These are phyloP conservation scores for Parapristionchus giblindavisi DNA, from an alignment of 2,888 invertebrate genomes.

Conservation along the genomic window DNA sequence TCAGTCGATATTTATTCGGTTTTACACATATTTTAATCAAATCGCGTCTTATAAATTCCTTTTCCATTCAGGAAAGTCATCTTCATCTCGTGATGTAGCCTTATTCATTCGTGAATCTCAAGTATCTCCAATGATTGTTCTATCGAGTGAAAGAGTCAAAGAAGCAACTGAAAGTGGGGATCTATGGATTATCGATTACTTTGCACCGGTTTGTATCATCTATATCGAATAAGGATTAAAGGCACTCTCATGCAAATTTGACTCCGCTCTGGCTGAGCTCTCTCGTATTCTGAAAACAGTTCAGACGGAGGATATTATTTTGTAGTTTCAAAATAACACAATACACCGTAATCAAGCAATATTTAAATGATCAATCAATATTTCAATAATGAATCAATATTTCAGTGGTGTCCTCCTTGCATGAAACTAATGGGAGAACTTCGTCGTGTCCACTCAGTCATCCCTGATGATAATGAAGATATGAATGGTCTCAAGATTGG, in stretches of 20 bases:
- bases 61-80: slow-evolving; percentile 71
- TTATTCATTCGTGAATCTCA: slow-evolving; percentile 78
- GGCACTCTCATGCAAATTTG: not conserved
- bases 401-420: slow-evolving; percentile 81
- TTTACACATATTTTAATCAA: too few species aligned
- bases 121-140: slow-evolving; percentile 70
- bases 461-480: not conserved
- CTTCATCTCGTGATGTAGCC: slow-evolving; percentile 70
- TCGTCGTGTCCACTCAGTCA: slow-evolving; percentile 76
- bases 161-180: slow-evolving; percentile 65
- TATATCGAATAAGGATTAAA: not conserved
- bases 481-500: slow-evolving; percentile 54
- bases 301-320: not conserved
- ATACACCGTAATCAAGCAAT: too few species aligned
- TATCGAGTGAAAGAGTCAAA: slow-evolving; percentile 70
- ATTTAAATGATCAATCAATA: slow-evolving; percentile 13
- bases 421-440: slow-evolving; percentile 79
- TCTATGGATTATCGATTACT: slow-evolving; percentile 81
- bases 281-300: not conserved
- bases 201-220: slow-evolving; percentile 76
- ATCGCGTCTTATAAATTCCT: too few species aligned
- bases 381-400: not conserved
- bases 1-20: too few species aligned
- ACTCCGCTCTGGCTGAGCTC: not conserved
- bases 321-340: not conserved